Evolutionary conservation across 2,888 invertebrate genomes (phyloP).

Genomic region (Hirtodrosophila trivittata): DNA sequence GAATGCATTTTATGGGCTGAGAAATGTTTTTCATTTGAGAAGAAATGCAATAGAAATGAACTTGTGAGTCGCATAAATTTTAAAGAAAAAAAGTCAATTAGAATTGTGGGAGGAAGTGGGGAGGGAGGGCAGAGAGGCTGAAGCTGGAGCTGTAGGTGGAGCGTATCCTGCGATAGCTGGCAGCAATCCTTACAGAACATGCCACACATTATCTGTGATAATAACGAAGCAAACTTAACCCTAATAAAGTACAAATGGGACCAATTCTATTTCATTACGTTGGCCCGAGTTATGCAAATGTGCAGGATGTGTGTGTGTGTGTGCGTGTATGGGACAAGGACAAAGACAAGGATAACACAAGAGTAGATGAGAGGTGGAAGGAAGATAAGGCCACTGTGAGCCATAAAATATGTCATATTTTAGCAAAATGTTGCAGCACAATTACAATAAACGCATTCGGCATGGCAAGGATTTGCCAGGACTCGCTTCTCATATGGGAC

Average conservation of each 20-base stretch:
- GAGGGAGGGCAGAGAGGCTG: too few species aligned
- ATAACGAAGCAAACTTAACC: slow-evolving; percentile 53
- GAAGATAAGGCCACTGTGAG: slow-evolving; percentile 65
- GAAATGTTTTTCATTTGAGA: slow-evolving; percentile 53
- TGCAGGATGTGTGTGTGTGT: not conserved
- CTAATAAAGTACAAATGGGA: slow-evolving; percentile 77
- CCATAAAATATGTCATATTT: slow-evolving; percentile 82
- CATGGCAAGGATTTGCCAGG: slow-evolving; percentile 43
- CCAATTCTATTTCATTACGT: slow-evolving; percentile 75
- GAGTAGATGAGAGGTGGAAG: slow-evolving; percentile 30
- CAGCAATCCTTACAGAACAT: slow-evolving; percentile 17
- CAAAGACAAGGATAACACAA: slow-evolving; percentile 5
- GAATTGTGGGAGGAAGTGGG: slow-evolving; percentile 25
- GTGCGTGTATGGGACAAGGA: slow-evolving; percentile 3
- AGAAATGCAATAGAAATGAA: slow-evolving; percentile 54
- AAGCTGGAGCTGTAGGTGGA: too few species aligned
- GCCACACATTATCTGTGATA: slow-evolving; percentile 64
- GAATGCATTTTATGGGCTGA: slow-evolving; percentile 68
- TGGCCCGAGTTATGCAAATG: slow-evolving; percentile 27
- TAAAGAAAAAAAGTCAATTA: slow-evolving; percentile 55
- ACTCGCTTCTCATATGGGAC: slow-evolving; percentile 53
- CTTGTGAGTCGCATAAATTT: slow-evolving; percentile 47
- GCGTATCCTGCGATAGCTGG: too few species aligned
- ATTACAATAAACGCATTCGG: slow-evolving; percentile 78
- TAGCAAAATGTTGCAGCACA: slow-evolving; percentile 59